A percentile compares a stretch with the other conserved stretches of the same genome.
Evolutionary conservation across 2,888 invertebrate genomes (phyloP).

Genomic region (Trachelus troglodyta): DNA sequence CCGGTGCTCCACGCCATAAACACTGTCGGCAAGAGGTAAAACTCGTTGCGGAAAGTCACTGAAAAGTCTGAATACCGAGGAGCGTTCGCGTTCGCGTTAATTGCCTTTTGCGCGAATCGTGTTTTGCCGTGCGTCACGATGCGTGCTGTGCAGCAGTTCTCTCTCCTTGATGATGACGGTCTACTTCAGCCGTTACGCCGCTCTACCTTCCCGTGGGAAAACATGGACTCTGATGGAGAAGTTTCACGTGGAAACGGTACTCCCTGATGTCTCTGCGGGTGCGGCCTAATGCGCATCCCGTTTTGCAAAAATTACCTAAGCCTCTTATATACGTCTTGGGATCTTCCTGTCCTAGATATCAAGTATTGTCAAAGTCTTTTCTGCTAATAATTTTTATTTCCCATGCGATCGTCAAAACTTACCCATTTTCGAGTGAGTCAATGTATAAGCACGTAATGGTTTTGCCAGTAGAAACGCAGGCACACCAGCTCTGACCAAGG

Average conservation of each 20-base stretch:
- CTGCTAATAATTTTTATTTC: background rate
- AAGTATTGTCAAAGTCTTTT: background rate
- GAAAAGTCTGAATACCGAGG: conserved; percentile 3
- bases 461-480: conserved; percentile 60
- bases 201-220: background rate
- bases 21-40: background rate
- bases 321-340: background rate
- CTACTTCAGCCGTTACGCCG: background rate
- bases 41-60: background rate
- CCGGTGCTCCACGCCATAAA: background rate
- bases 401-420: conserved; percentile 24
- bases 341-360: background rate
- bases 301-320: background rate
- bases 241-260: background rate
- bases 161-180: background rate
- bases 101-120: conserved; percentile 26
- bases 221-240: background rate
- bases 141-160: conserved; percentile 12
- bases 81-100: conserved; percentile 1
- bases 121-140: conserved; percentile 28
- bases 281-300: background rate
- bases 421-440: conserved; percentile 63
- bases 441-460: conserved; percentile 59
- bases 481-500: conserved; percentile 59
- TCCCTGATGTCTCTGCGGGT: background rate